Evolutionary conservation across 2,113 vertebrate species (phyloP), one percentile per base, ranked within the genome.

Genomic region (Cromileptes altivelis): DNA sequence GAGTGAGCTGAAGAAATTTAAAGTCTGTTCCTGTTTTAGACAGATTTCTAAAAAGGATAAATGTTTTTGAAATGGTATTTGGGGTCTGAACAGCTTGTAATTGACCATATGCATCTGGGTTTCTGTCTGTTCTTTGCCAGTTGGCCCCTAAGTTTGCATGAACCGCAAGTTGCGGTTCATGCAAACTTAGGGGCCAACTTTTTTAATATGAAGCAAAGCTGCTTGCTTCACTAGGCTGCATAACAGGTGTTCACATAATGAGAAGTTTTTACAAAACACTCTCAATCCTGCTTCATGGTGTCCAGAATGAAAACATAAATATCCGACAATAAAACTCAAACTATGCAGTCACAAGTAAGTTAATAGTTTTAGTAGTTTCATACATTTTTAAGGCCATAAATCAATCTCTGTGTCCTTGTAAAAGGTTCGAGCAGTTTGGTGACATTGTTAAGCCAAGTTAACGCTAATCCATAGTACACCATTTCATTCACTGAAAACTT

Each of bases 21-120:
- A 33, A 10, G 14, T 3, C 42, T 50, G 42, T 14, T 72, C 25
- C 23, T 57, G 14, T 57, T 72, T 56, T 6, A 49, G 50, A 33
- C 5, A 52, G 42, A 21, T 60, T 68, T 27, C 27, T 17, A 17
- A 56, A 14, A 79, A 57, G 56, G 27, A 78, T 40, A 14, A 60
- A 10, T 21, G 42, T 49, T 50, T 57, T 68, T 65, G 25, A 65
- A 65, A 60, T 58, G 4, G 25, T 73, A 15, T 72, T 74, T 58
- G 27, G 4, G 9, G 27, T 37, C 21, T 47, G 19, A 70, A 21
- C 30, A 62, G 53, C 67, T 11, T 62, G 13, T 70, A 61, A 69
- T 69, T 40, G 19, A 17, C 6, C 3, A 6, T 61, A 13, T 5
- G 55, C 25, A 30, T 18, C 17, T 60, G 23, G 57, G 6, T 17